Evolutionary conservation across 2,797 vertebrate species (phyloP).

Genomic region (Danio albolineatus): DNA sequence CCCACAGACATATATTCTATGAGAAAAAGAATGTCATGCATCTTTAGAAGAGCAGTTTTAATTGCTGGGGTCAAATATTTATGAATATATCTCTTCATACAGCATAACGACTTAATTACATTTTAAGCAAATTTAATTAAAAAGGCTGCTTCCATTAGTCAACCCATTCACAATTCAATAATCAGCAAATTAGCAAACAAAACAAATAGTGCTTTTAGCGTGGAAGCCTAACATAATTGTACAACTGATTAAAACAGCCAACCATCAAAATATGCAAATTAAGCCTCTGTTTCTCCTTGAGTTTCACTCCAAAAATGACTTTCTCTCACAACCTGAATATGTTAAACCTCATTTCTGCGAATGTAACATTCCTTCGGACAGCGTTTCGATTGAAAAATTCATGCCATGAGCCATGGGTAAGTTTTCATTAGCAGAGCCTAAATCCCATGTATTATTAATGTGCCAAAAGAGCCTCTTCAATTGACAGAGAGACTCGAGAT

Average conservation of each 20-base stretch:
- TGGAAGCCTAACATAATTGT: background rate
- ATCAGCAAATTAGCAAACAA: conserved; percentile 24
- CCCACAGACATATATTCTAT: too few species aligned
- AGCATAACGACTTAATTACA: too few species aligned
- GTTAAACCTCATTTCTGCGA: conserved; percentile 33
- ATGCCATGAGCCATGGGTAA: conserved; percentile 32
- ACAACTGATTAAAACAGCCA: conserved; percentile 3
- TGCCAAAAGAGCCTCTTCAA: conserved; percentile 35
- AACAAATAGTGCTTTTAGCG: conserved; percentile 2
- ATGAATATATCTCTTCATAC: too few species aligned
- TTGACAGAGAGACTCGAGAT: conserved; percentile 32
- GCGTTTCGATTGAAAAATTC: conserved; percentile 24
- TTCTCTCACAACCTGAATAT: conserved; percentile 10
- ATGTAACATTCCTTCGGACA: conserved; percentile 16
- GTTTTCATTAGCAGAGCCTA: conserved; percentile 44
- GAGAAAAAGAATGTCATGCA: too few species aligned
- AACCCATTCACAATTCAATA: background rate
- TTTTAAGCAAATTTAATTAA: background rate
- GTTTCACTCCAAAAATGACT: background rate
- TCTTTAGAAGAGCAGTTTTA: too few species aligned
- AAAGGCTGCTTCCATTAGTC: background rate
- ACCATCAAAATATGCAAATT: background rate
- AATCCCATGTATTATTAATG: conserved; percentile 47
- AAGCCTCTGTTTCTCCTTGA: conserved; percentile 9
- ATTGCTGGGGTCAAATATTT: too few species aligned